Evolutionary conservation across 2,113 vertebrate genomes (phyloP).

Genomic region (Tragelaphus strepsiceros): DNA sequence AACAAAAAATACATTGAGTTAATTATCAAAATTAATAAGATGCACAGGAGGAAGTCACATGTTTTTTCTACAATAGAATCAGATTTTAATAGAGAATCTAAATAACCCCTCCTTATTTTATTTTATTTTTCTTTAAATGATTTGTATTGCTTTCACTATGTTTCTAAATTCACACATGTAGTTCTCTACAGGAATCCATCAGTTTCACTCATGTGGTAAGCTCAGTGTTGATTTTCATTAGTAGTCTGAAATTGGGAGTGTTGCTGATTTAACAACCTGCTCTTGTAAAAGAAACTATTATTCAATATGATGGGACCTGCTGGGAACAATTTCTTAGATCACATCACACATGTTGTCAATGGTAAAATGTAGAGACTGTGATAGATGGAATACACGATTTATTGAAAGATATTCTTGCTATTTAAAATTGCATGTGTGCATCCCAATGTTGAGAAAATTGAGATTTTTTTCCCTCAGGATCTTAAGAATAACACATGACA

Average conservation of each 20-base stretch:
- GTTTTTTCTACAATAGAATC: neutral
- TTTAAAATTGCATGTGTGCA: neutral
- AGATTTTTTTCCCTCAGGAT: neutral
- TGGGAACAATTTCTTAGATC: slow-evolving; percentile 55
- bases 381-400: slow-evolving; percentile 41
- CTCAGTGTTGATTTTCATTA: slow-evolving; percentile 30
- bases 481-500: neutral
- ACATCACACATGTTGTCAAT: slow-evolving; percentile 43
- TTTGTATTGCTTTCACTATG: neutral
- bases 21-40: neutral
- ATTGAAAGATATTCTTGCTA: neutral
- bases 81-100: neutral
- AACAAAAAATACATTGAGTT: neutral
- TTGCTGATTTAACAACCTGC: slow-evolving; percentile 36
- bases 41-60: neutral
- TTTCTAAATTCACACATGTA: neutral
- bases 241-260: neutral
- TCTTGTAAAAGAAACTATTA: slow-evolving; percentile 41
- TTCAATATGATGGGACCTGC: slow-evolving; percentile 49
- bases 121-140: neutral
- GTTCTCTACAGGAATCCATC: neutral
- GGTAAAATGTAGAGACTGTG: slow-evolving; percentile 27
- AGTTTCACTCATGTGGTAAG: neutral
- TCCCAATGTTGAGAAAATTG: neutral
- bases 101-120: neutral